phyloP scores from a whole-genome alignment of 2,888 invertebrate genomes.

The Timema cristinae region DNA sequence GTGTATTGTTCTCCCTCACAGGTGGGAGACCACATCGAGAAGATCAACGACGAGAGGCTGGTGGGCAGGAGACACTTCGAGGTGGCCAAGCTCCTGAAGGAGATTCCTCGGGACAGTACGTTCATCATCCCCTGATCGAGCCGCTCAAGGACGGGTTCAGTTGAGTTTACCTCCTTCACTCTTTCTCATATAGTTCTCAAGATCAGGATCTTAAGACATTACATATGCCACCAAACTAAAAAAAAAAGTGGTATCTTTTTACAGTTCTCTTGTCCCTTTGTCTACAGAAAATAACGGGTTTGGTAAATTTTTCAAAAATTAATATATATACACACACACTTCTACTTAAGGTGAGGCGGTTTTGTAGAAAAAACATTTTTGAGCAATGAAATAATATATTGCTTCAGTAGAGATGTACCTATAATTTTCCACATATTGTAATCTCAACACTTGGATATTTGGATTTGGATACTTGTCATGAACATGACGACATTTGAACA shows the following conservation, averaged over 20 bases:
- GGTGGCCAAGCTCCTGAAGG: constrained; percentile 91
- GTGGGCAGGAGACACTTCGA: constrained; percentile 93
- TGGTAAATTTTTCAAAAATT: neutral
- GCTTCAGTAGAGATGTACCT: too few species aligned
- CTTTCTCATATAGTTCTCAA: neutral
- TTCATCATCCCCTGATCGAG: constrained; percentile 85
- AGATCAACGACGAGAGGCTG: constrained; percentile 75
- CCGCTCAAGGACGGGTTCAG: constrained; percentile 88
- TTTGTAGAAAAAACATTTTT: too few species aligned
- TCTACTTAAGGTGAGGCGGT: too few species aligned
- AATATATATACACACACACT: too few species aligned
- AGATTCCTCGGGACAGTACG: constrained; percentile 80
- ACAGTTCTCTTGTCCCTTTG: too few species aligned
- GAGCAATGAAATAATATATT: too few species aligned
- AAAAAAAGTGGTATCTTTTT: neutral
- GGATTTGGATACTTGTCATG: too few species aligned
- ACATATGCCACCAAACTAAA: neutral
- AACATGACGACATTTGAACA: too few species aligned
- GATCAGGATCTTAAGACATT: too few species aligned
- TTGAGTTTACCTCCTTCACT: constrained; percentile 48
- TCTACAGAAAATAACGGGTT: neutral
- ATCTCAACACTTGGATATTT: too few species aligned
- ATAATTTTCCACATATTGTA: too few species aligned
- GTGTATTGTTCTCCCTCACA: constrained; percentile 39
- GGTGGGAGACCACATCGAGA: constrained; percentile 97